These are phyloP conservation scores for Myxocyprinus asiaticus DNA, from an alignment of 2,113 vertebrate genomes.

Conservation along the genomic window DNA sequence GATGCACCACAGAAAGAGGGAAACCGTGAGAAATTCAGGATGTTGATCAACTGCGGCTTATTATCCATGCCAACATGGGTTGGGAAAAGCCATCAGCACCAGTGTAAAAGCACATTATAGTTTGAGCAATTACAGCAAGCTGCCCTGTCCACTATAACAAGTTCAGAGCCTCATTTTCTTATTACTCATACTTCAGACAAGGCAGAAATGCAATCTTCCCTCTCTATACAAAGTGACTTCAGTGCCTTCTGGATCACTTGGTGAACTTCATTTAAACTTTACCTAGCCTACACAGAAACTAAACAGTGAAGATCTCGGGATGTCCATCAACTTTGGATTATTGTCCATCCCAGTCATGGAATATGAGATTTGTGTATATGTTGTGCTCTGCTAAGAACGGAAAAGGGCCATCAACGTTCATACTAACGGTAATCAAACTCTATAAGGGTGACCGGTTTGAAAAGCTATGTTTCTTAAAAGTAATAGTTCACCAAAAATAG, in stretches of 20 bases:
- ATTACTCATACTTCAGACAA: background rate
- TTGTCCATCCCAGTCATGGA: conserved; percentile 31
- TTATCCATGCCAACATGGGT: conserved; percentile 6
- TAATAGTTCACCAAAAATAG: too few relatives aligned
- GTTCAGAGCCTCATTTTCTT: background rate
- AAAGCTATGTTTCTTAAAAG: background rate
- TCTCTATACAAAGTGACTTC: background rate
- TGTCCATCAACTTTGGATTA: background rate
- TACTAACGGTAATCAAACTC: conserved; percentile 5
- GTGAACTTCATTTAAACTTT: background rate
- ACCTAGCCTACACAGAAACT: background rate
- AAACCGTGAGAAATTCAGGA: conserved; percentile 8
- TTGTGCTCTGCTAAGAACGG: conserved; percentile 1
- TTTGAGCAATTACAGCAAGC: background rate
- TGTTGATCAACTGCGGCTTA: background rate
- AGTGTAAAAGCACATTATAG: background rate
- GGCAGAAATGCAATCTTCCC: too few relatives aligned
- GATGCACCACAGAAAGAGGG: conserved; percentile 7
- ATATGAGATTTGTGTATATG: conserved; percentile 39
- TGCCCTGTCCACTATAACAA: background rate
- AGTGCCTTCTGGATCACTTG: background rate
- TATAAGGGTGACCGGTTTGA: background rate
- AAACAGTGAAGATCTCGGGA: background rate
- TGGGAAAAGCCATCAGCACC: background rate
- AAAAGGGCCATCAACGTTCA: conserved; percentile 15